Conservation (phyloP, 2,888 invertebrate species). For the Synergus laeviventris region DNA sequence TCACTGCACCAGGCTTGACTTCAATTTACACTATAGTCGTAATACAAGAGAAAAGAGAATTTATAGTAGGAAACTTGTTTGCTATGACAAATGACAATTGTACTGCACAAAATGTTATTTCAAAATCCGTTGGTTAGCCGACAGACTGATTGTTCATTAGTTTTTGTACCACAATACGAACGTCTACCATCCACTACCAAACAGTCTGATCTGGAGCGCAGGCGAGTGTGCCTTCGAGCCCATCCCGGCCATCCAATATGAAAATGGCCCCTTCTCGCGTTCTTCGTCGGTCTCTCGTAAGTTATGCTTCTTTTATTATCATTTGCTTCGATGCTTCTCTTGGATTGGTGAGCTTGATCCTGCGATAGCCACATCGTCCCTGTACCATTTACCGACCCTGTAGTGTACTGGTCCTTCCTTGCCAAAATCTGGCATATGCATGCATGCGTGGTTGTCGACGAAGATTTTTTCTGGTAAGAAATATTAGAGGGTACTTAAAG, state of each 20-base stretch:
- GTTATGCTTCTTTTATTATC: slow-evolving; percentile 77
- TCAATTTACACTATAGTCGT: slow-evolving; percentile 15
- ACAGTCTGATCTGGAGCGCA: slow-evolving; percentile 72
- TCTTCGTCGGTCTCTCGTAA: slow-evolving; percentile 75
- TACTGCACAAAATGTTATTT: slow-evolving; percentile 27
- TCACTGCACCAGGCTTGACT: slow-evolving; percentile 38
- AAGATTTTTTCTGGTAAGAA: slow-evolving; percentile 28
- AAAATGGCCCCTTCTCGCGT: slow-evolving; percentile 70
- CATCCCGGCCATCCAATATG: slow-evolving; percentile 53
- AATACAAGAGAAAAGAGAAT: background rate
- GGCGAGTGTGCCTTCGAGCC: slow-evolving; percentile 69
- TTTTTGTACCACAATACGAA: slow-evolving; percentile 48
- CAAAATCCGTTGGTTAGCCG: slow-evolving; percentile 46
- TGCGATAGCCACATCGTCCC: slow-evolving; percentile 29
- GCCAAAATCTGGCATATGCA: slow-evolving; percentile 60
- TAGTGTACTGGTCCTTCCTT: slow-evolving; percentile 31
- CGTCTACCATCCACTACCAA: slow-evolving; percentile 64
- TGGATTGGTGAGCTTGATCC: slow-evolving; percentile 66
- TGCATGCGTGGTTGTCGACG: slow-evolving; percentile 53
- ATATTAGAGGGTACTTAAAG: background rate
- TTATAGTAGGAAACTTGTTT: background rate
- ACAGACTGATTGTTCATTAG: slow-evolving; percentile 54
- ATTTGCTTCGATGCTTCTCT: slow-evolving; percentile 76
- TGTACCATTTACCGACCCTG: slow-evolving; percentile 31
- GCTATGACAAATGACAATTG: slow-evolving; percentile 14